Percentiles rank a stretch among this genome's conserved stretches.
These are phyloP conservation scores for Halichoerus grypus DNA, from an alignment of 2,113 vertebrate species.

Conservation along the genomic window DNA sequence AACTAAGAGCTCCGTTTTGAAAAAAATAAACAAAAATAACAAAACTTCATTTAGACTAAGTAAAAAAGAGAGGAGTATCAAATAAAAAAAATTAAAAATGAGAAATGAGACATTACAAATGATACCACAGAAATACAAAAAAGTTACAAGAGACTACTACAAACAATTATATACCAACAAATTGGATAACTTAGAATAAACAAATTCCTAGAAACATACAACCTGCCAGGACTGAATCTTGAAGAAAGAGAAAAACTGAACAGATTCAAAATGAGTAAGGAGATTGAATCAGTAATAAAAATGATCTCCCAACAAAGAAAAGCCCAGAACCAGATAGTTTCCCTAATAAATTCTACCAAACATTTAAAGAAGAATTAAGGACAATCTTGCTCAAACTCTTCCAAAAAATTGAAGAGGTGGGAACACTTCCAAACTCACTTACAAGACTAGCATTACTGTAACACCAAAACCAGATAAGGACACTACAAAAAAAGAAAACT, in stretches of 20 bases:
- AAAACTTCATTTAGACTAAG: not conserved
- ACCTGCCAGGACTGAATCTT: not conserved
- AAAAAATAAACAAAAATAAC: not conserved
- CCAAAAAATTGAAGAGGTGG: not conserved
- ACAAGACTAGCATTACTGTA: not conserved
- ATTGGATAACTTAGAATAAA: not conserved
- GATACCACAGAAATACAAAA: not conserved
- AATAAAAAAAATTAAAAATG: not conserved
- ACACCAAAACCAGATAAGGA: not conserved
- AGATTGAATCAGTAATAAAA: not conserved
- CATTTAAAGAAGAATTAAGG: not conserved
- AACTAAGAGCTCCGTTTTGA: not conserved
- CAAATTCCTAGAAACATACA: not conserved
- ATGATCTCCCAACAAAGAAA: not conserved
- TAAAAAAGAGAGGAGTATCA: not conserved
- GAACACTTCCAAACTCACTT: not conserved
- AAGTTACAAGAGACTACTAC: not conserved
- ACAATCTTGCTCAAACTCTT: not conserved
- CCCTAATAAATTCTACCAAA: not conserved
- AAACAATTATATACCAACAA: not conserved
- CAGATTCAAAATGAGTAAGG: not conserved
- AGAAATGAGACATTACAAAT: not conserved
- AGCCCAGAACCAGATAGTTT: not conserved
- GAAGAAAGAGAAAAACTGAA: not conserved
- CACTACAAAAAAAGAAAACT: not conserved